Evolutionary conservation across 2,888 invertebrate genomes (phyloP), one percentile per base, ranked within the genome.

Genomic region (Cephalotes varians): DNA sequence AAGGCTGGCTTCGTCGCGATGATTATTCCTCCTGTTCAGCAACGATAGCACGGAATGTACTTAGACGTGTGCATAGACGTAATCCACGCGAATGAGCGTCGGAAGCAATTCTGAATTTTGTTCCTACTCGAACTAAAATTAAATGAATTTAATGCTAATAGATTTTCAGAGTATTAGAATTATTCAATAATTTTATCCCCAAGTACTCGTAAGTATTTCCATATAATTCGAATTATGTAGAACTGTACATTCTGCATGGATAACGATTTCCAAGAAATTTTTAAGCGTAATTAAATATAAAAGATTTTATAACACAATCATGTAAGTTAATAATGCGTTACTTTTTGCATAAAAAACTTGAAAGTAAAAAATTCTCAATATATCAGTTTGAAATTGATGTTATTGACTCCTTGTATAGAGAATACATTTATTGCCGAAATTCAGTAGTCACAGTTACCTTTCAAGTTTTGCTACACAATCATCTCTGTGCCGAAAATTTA

Each of bases 1-100:
- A 87, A 77, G 87, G 72, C 79, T 71, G 81, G 44, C 51, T 76
- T 47, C 79, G 84, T 73, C 71, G 79, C 85, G 71, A 77, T 72
- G 85, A 85, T 85, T 81, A 85, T 85, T 81, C 85, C 65, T 31
- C 67, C 15, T 69, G 76, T 76, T 76, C 72, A 21, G 37, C 56
- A 49, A 47, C 44, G 71, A 58, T 77, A 77, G 12, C 77, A 15
- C 56, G 25, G 44, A 77, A 79, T 71, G 71, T 71, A 74, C 47
- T 31, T 73, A n/a, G 58, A 62, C 60, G 34, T 74, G 54, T 7
- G n/a, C 51, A 65, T 34, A 73, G 64, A 44, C 51, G 37, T 71
- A 79, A 71, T 79, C 34, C 51, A 18, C 44, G 31, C 18, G 44
- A n/a, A 69, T 21, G 21, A 28, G 2, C 18, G 34, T 40, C 34